A percentile compares a stretch with the other conserved stretches of the same genome.
These are phyloP conservation scores for Nephrotoma appendiculata DNA, from an alignment of 2,888 invertebrate genomes.

Conservation along the genomic window DNA sequence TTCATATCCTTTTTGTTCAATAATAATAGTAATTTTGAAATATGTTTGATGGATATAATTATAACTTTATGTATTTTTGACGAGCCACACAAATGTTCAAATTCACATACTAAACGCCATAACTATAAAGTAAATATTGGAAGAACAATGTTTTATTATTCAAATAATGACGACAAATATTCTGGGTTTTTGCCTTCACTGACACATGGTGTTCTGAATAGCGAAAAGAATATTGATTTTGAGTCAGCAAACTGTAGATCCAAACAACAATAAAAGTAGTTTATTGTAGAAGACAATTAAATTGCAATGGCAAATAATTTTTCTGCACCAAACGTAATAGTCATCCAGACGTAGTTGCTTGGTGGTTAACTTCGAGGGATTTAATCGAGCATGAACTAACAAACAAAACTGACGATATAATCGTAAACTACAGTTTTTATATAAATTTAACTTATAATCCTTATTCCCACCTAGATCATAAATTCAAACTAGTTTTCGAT, in stretches of 20 bases:
- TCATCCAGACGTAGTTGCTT: neutral
- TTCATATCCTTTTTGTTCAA: neutral
- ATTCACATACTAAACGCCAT: neutral
- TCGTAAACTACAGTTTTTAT: neutral
- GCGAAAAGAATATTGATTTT: neutral
- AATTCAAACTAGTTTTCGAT: neutral
- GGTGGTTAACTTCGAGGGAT: neutral
- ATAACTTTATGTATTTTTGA: neutral
- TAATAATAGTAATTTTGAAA: neutral
- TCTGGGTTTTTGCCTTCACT: neutral
- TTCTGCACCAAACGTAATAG: neutral
- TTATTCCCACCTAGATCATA: neutral
- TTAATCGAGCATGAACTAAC: neutral
- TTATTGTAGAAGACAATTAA: neutral
- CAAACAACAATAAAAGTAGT: neutral
- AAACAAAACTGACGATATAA: neutral
- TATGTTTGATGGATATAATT: neutral
- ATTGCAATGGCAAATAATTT: neutral
- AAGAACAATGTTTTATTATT: neutral
- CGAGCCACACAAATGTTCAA: neutral
- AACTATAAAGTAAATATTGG: neutral
- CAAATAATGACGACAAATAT: neutral
- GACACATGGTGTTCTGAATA: neutral
- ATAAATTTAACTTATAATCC: neutral
- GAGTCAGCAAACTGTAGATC: neutral